Evolutionary conservation across 1,140 invertebrate genomes (phyloP), one percentile per base, ranked within the genome.

Genomic region (Grapholita molesta): DNA sequence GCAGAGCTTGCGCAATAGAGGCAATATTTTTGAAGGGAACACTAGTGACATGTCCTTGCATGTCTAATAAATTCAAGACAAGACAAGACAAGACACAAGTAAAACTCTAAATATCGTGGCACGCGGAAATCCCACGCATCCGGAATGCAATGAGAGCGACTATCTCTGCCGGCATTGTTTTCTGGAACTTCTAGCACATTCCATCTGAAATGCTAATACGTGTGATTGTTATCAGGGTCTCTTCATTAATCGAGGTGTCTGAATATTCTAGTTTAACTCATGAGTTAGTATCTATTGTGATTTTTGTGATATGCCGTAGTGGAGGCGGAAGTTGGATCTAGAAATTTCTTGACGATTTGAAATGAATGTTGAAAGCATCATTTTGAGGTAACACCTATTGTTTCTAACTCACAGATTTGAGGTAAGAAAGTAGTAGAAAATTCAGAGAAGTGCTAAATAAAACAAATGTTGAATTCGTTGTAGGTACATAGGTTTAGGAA

Each of bases 121-220:
- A 38, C 15, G 8, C 30, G 64, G 30, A 35, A 35, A 21, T 65
- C 64, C 5, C 64, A 65, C 64, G 64, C 32, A 32, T 65, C 64
- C 64, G 64, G 64, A 65, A 65, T 65, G 64, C 64, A 32, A 65
- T 65, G 33, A 23, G 55, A 61, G 18, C 25, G 21, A 53, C 23
- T 25, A 23, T 57, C 23, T 25, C 11, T 18, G n/a, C 7, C n/a
- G 12, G 11, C 55, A 61, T 61, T 61, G 55, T 61, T 30, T 25
- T 61, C 7, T 30, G 55, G 24, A 57, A n/a, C 32, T 48, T 48
- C 0, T 15, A 48, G 18, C 15, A 61, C 24, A 28, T 30, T 28
- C 25, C 25, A 61, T 61, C 25, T 61, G 28, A 28, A 61, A 61
- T 61, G 55, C 55, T 28, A 61, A 61, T 61, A n/a, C 15, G 25